A percentile compares a stretch with the other conserved stretches of the same genome.
These are phyloP conservation scores for Agonopterix alstromeriana DNA, from an alignment of 2,888 invertebrate species.

Conservation along the genomic window DNA sequence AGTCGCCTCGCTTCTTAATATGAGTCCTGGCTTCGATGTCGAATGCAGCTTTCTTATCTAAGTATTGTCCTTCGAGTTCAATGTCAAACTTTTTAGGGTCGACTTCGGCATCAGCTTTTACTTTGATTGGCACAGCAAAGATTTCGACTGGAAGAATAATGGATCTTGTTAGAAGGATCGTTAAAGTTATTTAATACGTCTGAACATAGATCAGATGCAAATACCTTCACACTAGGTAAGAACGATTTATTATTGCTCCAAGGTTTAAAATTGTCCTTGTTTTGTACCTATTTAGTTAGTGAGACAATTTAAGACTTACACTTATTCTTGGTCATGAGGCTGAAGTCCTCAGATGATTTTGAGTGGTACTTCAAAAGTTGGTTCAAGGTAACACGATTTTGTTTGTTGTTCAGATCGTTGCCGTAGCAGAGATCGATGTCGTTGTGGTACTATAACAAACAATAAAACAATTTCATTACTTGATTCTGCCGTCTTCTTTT, in stretches of 20 bases:
- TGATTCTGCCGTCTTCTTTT: no score
- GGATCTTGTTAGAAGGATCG: not conserved
- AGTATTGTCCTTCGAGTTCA: conserved; percentile 75
- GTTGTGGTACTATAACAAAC: conserved; percentile 33
- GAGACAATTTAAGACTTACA: conserved; percentile 33
- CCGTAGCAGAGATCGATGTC: conserved; percentile 79
- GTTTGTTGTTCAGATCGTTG: conserved; percentile 73
- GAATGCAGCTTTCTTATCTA: conserved; percentile 77
- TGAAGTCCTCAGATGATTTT: conserved; percentile 50
- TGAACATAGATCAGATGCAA: no score
- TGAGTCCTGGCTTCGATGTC: conserved; percentile 74
- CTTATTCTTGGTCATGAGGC: conserved; percentile 70
- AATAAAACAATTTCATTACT: not conserved
- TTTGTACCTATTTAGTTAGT: no score
- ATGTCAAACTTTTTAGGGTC: conserved; percentile 75
- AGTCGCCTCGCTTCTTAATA: conserved; percentile 59
- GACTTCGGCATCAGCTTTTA: conserved; percentile 73
- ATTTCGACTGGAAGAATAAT: conserved; percentile 60
- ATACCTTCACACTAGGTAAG: no score
- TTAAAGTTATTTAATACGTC: not conserved
- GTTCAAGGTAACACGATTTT: conserved; percentile 70
- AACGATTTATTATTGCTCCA: no score
- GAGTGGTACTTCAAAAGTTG: conserved; percentile 56
- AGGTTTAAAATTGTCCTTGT: no score
- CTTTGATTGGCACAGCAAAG: conserved; percentile 65